Base-by-base conservation (phyloP, 2,888 invertebrate genomes). In the Rhagium mordax region DNA sequence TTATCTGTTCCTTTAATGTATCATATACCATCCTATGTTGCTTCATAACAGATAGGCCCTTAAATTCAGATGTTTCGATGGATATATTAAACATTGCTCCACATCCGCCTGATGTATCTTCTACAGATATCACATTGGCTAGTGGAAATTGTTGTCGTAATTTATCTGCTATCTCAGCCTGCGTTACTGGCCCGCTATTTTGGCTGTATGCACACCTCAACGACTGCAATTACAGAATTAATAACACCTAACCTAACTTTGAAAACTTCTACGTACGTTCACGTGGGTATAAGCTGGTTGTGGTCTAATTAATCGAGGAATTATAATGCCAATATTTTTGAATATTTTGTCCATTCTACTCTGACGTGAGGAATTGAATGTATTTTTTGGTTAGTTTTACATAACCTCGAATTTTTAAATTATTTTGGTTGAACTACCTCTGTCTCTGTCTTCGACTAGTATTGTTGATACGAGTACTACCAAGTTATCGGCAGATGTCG, bases 51-150 rank as follows among this genome's bases (percentile, higher is more conserved):
- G 91, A 91, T 41, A 94, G 83, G 13, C 93, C 94, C 84, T 90
- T 88, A 83, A 95, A 95, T 81, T 94, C 94, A 29, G 89, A 88
- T 1, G 93, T 91, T 86, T 93, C 91, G 10, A 95, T 90, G 82
- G 89, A 89, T 29, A 92, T 91, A 87, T 94, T 94, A 87, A 92
- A 95, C 94, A 95, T 95, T 15, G 94, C 94, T 1, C 95, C 95
- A 85, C 95, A 94, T 61, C 95, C 93, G 71, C 95, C 95, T 15
- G 94, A 94, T 57, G 94, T 92, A 83, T 95, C 95, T 72, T 90
- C 89, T 0, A 94, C 92, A 83, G 91, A 90, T 69, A 94, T 90
- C 57, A 89, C 88, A 8, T 90, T 90, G 10, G 94, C 93, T 62
- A 90, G 89, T 0, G 94, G 94, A 84, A 94, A 89, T 72, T 84